These are phyloP conservation scores for Semicossyphus pulcher DNA, from an alignment of 2,113 vertebrate genomes.

Conservation along the genomic window DNA sequence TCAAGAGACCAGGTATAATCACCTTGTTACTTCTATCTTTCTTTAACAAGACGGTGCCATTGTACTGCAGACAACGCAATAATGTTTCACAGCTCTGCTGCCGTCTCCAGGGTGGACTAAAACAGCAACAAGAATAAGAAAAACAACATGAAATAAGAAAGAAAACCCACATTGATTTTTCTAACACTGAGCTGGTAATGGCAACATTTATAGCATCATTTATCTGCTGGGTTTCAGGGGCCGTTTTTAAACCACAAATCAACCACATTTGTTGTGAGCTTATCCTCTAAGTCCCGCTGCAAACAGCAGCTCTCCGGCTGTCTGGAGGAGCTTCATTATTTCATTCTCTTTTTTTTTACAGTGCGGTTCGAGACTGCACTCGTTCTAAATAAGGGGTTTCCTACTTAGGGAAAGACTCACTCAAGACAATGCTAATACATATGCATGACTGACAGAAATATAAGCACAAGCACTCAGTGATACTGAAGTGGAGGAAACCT, in stretches of 20 bases:
- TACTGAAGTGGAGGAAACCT: slow-evolving; percentile 38
- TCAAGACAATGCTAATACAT: slow-evolving; percentile 54
- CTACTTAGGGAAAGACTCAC: slow-evolving; percentile 37
- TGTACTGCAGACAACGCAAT: not conserved
- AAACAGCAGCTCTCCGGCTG: slow-evolving; percentile 12
- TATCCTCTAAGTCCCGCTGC: slow-evolving; percentile 1
- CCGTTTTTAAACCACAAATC: slow-evolving; percentile 31
- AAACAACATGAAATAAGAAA: slow-evolving; percentile 2
- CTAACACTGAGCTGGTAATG: slow-evolving; percentile 7
- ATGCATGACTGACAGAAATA: slow-evolving; percentile 45
- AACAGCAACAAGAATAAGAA: not conserved
- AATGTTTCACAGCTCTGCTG: slow-evolving; percentile 16
- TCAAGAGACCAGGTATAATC: not conserved
- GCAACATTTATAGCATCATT: slow-evolving; percentile 40
- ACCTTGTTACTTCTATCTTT: not conserved
- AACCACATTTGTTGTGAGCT: slow-evolving; percentile 23
- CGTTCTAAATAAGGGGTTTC: slow-evolving; percentile 43
- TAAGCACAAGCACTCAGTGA: slow-evolving; percentile 26
- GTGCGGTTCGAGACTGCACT: slow-evolving; percentile 10
- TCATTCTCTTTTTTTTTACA: slow-evolving; percentile 10
- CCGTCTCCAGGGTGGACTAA: not conserved
- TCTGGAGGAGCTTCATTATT: slow-evolving; percentile 20
- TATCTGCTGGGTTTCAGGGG: slow-evolving; percentile 26
- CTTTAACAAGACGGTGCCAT: not conserved
- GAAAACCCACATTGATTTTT: slow-evolving; percentile 28